Base-by-base conservation (phyloP, 1,140 invertebrate genomes). In the Coptotermes formosanus region DNA sequence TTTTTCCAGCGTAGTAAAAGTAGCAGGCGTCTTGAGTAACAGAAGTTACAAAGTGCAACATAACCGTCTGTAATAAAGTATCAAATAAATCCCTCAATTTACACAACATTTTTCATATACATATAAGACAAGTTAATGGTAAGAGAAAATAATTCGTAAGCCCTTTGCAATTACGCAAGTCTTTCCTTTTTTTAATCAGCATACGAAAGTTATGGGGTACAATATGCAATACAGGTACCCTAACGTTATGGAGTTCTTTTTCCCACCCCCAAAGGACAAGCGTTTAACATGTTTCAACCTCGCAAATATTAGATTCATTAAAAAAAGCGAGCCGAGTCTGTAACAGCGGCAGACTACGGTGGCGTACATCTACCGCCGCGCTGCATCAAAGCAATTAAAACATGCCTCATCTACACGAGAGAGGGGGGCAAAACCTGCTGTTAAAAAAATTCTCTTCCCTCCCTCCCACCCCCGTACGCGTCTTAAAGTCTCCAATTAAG, bases 261-360 rank as follows among this genome's bases (percentile, higher is more conserved):
- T 75, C 64, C 64, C n/a, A 75, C 64, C n/a, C 64, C 52, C 16
- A 55, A 0, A 55, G n/a, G 64, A 75, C 64, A 75, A 75, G 64
- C 30, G 25, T 75, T 75, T 75, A 75, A 75, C 64, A 75, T 75
- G 64, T 75, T 75, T 75, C 64, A 75, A 75, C 64, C 64, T 75
- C 64, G 64, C 64, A 75, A 75, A 75, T 75, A 75, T 75, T 75
- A 75, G 64, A 75, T 75, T 75, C 64, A 75, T 75, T 75, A 75
- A 75, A 75, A 64, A 30, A 75, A 75, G 64, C 25, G 64, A 75
- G 64, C 8, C 52, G 25, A 8, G 64, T 75, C 64, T 75, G 64
- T 75, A 75, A 30, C 25, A 55, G 52, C 52, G 52, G 7, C 19
- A 21, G 16, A 55, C 0, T 55, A 55, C n/a, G 64, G 64, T 75